These are phyloP conservation scores for Sinohyriopsis cumingii DNA, from an alignment of 2,888 invertebrate species.

Conservation along the genomic window DNA sequence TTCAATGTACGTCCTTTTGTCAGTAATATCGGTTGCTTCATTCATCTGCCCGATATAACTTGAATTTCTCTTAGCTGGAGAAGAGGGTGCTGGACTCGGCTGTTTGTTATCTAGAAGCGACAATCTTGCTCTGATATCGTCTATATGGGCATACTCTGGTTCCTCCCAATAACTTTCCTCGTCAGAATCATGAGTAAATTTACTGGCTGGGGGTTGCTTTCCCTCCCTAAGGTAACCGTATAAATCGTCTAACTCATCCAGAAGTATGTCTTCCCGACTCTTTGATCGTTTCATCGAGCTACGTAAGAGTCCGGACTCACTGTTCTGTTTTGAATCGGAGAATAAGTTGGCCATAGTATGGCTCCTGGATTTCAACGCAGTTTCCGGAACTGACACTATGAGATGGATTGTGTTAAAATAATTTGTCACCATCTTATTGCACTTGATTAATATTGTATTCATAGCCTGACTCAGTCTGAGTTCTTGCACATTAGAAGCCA, in stretches of 20 bases:
- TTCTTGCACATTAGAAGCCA: constrained; percentile 74
- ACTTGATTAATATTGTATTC: constrained; percentile 51
- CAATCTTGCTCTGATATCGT: constrained; percentile 58
- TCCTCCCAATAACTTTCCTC: constrained; percentile 69
- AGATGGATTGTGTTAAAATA: constrained; percentile 70
- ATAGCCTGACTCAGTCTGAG: constrained; percentile 51
- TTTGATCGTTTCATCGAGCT: constrained; percentile 44
- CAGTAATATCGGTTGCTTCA: too few species aligned
- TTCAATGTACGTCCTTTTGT: too few species aligned
- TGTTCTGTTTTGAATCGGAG: constrained; percentile 24
- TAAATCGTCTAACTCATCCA: constrained; percentile 94
- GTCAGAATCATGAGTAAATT: constrained; percentile 64
- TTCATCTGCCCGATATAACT: constrained; percentile 22
- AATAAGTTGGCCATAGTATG: constrained; percentile 52
- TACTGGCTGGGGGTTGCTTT: constrained; percentile 82
- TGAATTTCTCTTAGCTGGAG: constrained; percentile 25
- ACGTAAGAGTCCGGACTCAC: not conserved
- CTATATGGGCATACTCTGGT: constrained; percentile 66
- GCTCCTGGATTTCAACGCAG: constrained; percentile 45
- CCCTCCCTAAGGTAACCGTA: constrained; percentile 96
- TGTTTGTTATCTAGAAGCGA: constrained; percentile 53
- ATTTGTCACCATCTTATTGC: constrained; percentile 64
- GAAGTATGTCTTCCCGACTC: constrained; percentile 81
- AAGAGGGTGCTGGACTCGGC: constrained; percentile 28
- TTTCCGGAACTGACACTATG: constrained; percentile 62